A percentile compares a stretch with the other conserved stretches of the same genome.
phyloP scores from a whole-genome alignment of 2,113 vertebrate species.

The Tetrax tetrax region DNA sequence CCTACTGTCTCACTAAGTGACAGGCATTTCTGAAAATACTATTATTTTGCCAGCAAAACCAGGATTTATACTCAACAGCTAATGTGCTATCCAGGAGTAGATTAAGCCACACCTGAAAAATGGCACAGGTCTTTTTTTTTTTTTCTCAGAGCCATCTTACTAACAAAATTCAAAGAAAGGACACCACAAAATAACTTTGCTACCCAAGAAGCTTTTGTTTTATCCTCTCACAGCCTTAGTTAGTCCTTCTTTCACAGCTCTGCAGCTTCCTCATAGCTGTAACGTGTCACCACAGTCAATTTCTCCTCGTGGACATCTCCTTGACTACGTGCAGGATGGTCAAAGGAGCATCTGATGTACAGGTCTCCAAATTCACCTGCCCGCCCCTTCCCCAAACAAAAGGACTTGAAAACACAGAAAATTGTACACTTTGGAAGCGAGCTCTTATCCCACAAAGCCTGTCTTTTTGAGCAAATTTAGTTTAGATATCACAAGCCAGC shows the following conservation, averaged over 20 bases:
- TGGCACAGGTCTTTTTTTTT: background rate
- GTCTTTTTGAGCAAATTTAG: background rate
- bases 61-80: background rate
- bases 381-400: background rate
- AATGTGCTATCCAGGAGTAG: background rate
- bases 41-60: background rate
- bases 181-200: background rate
- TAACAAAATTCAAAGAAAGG: background rate
- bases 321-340: rapidly evolving
- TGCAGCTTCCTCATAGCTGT: background rate
- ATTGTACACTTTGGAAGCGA: rapidly evolving
- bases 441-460: background rate
- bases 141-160: background rate
- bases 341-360: background rate
- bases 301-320: background rate
- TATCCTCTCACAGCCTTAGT: background rate
- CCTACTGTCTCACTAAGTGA: background rate
- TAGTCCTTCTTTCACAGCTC: background rate
- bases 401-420: background rate
- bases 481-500: background rate
- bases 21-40: background rate
- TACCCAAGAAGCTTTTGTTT: background rate
- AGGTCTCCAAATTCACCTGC: background rate
- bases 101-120: background rate
- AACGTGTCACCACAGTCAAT: rapidly evolving